These are phyloP conservation scores for Acropora tenuis DNA, from an alignment of 64 coral and sea anemone species.

Conservation along the genomic window DNA sequence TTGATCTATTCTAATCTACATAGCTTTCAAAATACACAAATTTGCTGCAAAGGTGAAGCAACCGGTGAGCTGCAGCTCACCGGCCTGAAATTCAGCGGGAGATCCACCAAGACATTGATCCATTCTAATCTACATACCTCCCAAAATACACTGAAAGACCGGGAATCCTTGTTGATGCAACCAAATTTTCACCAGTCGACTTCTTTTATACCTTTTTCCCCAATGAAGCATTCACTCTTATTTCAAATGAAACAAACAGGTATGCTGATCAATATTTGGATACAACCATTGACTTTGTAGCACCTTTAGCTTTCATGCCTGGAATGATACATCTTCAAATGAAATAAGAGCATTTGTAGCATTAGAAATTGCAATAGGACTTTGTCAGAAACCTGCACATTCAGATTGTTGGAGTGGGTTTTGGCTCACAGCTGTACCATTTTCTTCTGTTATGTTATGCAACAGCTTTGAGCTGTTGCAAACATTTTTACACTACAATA, in stretches of 20 bases:
- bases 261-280: constrained; percentile 64
- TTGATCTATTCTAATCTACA: constrained; percentile 50
- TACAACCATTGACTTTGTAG: constrained; percentile 34
- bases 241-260: constrained; percentile 54
- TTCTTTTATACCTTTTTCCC: constrained; percentile 67
- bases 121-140: constrained; percentile 59
- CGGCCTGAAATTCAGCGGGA: constrained; percentile 27
- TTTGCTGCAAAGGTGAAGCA: not conserved
- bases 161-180: constrained; percentile 65
- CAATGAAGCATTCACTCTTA: constrained; percentile 63
- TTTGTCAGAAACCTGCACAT: constrained; percentile 59
- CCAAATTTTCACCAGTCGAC: constrained; percentile 50
- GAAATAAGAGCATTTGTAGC: constrained; percentile 73
- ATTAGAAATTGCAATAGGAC: constrained; percentile 76
- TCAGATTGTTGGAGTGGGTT: constrained; percentile 37
- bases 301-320: constrained; percentile 49
- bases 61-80: not conserved
- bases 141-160: constrained; percentile 26
- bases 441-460: constrained; percentile 22
- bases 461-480: constrained; percentile 30
- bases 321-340: constrained; percentile 49
- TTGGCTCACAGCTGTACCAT: constrained; percentile 34
- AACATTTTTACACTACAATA: constrained; percentile 19
- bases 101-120: constrained; percentile 40
- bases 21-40: constrained; percentile 51